phyloP scores from a whole-genome alignment of 92 coral and sea anemone species.

The Anthopleura xanthogrammica region DNA sequence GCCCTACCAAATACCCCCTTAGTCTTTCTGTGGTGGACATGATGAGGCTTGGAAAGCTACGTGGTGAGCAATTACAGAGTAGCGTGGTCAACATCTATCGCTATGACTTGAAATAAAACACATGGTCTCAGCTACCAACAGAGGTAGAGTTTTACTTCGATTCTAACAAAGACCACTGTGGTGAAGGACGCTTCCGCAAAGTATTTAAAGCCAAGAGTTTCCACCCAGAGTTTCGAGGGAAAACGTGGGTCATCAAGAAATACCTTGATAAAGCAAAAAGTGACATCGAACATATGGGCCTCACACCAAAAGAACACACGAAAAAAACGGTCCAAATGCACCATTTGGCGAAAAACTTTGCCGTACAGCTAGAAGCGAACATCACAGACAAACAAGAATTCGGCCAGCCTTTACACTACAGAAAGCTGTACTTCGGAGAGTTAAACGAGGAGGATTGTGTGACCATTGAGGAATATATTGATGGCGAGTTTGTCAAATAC shows the following conservation, averaged over 20 bases:
- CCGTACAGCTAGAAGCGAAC: slow-evolving; percentile 19
- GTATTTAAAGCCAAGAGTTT: slow-evolving; percentile 22
- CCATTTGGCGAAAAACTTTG: slow-evolving; percentile 32
- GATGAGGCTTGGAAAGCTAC: neutral
- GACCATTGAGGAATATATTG: slow-evolving; percentile 5
- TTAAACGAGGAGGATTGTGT: neutral
- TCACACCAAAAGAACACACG: slow-evolving; percentile 17
- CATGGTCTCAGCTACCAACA: slow-evolving; percentile 12
- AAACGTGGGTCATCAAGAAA: slow-evolving; percentile 25
- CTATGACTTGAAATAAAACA: neutral
- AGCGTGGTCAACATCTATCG: neutral
- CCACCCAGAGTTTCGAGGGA: slow-evolving; percentile 25
- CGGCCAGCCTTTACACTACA: slow-evolving; percentile 21
- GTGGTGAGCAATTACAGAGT: neutral
- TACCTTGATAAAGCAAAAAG: slow-evolving; percentile 7
- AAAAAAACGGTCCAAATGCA: slow-evolving; percentile 34
- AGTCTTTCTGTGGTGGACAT: neutral
- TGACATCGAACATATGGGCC: slow-evolving; percentile 7
- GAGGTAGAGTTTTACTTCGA: slow-evolving; percentile 10
- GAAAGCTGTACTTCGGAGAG: slow-evolving; percentile 24
- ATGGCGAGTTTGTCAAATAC: neutral
- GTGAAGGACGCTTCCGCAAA: slow-evolving; percentile 13
- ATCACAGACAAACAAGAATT: slow-evolving; percentile 13
- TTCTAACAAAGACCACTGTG: neutral
- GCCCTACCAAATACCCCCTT: neutral